These are phyloP conservation scores for Trinorchestia longiramus DNA, from an alignment of 1,140 invertebrate species.

Conservation along the genomic window DNA sequence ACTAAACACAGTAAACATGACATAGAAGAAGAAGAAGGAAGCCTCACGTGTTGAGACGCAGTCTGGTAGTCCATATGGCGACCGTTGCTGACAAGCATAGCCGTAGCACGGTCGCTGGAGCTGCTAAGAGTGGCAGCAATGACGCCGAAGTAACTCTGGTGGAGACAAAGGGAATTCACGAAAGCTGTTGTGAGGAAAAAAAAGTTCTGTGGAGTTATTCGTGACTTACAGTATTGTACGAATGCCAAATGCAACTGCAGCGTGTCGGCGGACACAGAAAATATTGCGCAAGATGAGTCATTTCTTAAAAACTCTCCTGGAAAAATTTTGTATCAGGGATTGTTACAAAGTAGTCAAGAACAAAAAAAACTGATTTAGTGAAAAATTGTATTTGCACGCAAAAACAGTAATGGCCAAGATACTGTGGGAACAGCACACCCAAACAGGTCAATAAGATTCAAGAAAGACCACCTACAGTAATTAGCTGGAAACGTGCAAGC, in stretches of 20 bases:
- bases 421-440: too few species aligned
- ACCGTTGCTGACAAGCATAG: neutral
- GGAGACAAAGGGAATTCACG: neutral
- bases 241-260: too few species aligned
- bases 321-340: too few species aligned
- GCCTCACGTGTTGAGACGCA: neutral
- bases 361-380: too few species aligned
- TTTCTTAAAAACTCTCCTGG: neutral
- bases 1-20: too few species aligned
- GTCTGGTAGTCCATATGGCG: neutral
- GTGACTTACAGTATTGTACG: too few species aligned
- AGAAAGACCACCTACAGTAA: too few species aligned
- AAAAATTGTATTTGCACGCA: too few species aligned
- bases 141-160: neutral
- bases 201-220: neutral
- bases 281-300: neutral
- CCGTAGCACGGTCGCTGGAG: neutral
- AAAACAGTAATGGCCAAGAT: too few species aligned
- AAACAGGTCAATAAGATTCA: too few species aligned
- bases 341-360: too few species aligned
- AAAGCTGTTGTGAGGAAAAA: neutral
- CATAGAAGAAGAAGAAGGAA: neutral
- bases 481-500: too few species aligned
- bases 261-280: neutral
- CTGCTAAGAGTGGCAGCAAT: neutral